phyloP scores from a whole-genome alignment of 1,140 invertebrate species.

The Helicoverpa armigera region DNA sequence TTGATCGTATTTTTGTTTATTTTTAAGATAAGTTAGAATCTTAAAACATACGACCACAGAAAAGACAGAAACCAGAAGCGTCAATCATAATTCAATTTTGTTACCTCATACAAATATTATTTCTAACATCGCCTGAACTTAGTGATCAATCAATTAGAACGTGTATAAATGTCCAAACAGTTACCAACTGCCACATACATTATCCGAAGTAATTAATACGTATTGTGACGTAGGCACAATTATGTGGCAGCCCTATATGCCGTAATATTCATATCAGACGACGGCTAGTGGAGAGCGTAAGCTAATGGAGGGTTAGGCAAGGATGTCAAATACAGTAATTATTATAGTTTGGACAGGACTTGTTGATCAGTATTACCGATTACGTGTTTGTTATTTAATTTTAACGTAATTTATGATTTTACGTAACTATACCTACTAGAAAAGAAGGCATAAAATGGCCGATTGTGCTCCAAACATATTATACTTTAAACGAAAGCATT shows the following conservation, averaged over 20 bases:
- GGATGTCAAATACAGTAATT: constrained; percentile 3
- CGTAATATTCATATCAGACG: constrained; percentile 25
- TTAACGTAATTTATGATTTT: background rate
- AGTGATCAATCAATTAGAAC: background rate
- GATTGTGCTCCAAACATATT: no score
- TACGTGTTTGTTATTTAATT: background rate
- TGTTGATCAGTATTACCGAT: no score
- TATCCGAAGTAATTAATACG: constrained; percentile 11
- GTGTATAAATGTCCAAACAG: constrained; percentile 19
- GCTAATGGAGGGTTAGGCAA: background rate
- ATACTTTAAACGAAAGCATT: no score
- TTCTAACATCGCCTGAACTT: background rate
- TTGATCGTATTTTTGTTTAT: no score
- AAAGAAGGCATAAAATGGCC: no score
- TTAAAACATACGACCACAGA: background rate
- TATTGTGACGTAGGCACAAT: constrained; percentile 7
- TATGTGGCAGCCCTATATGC: constrained; percentile 10
- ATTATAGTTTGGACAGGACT: background rate
- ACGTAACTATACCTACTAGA: no score
- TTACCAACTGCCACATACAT: constrained; percentile 7
- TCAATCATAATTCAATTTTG: background rate
- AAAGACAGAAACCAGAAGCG: background rate
- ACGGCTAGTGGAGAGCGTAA: background rate
- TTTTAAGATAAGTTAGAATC: no score
- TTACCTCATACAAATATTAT: background rate